Evolutionary conservation across 1,140 invertebrate genomes (phyloP).

Genomic region (Galleria mellonella): DNA sequence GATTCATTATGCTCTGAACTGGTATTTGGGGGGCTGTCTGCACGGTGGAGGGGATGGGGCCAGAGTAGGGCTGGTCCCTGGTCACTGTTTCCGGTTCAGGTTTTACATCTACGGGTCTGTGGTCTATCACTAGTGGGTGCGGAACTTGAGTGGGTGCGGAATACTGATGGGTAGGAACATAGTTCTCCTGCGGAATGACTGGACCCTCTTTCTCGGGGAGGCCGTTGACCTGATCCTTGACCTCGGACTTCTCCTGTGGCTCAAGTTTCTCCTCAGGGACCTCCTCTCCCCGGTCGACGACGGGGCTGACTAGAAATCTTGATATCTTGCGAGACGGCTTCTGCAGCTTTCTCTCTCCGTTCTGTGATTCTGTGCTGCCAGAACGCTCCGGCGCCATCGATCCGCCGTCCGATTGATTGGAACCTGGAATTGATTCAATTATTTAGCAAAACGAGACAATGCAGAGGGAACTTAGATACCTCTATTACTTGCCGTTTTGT

Average conservation of each 20-base stretch:
- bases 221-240: slow-evolving; percentile 2
- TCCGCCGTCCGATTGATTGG: slow-evolving; percentile 62
- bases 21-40: slow-evolving; percentile 28
- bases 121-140: slow-evolving; percentile 26
- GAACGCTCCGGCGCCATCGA: slow-evolving; percentile 40
- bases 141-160: slow-evolving; percentile 27
- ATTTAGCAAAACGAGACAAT: too few relatives aligned
- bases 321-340: slow-evolving; percentile 82
- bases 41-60: slow-evolving; percentile 14
- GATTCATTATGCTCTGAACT: slow-evolving; percentile 18
- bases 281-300: slow-evolving; percentile 73
- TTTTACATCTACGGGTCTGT: slow-evolving; percentile 19
- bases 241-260: slow-evolving; percentile 1
- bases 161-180: slow-evolving; percentile 53
- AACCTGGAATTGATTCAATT: slow-evolving; percentile 29
- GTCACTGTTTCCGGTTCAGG: slow-evolving; percentile 9
- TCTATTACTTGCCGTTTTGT: too few relatives aligned
- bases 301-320: slow-evolving; percentile 86
- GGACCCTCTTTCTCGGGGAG: not conserved
- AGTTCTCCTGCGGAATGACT: slow-evolving; percentile 31
- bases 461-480: too few relatives aligned
- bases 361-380: slow-evolving; percentile 42
- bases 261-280: slow-evolving; percentile 27
- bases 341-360: slow-evolving; percentile 43
- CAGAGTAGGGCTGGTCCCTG: slow-evolving; percentile 8